Base-by-base conservation (phyloP, 2,113 vertebrate species). In the Halcyon malimbica region DNA sequence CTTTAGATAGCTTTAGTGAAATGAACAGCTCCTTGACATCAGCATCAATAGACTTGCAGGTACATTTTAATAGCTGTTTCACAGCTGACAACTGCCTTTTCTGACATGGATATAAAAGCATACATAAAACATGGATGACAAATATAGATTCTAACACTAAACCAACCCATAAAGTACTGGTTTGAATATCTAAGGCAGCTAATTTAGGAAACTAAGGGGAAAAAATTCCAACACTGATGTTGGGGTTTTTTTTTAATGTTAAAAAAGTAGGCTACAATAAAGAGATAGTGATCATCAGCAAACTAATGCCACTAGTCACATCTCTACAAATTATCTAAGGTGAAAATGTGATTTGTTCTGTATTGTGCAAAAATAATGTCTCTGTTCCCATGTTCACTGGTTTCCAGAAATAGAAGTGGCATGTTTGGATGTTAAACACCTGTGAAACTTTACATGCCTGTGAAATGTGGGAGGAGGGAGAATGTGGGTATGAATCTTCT, bases 21-120 rank as follows among this genome's bases (percentile, higher is more conserved):
- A 98, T 99, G 98, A 99, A 99, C 97, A 99, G 97, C 65, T 98
- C 99, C 10, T 97, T 99, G 80, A 98, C 99, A 39, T 97, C 98
- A 12, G 97, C 98, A 91, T 99, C 99, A 97, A 97, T 99, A 64
- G 97, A 97, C 96, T 96, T 99, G 94, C 99, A 99, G 99, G 99
- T 98, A 98, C 57, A 64, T 76, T 82, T 68, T 87, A 91, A 90
- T 14, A 95, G 85, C 57, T 86, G 71, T 74, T 90, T 80, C 50
- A 78, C 94, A 94, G 93, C 89, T 76, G 57, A 70, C 63, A 89
- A 78, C 59, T 77, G 70, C 76, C 41, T 85, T 93, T 92, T 62
- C 77, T 96, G 65, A 59, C 42, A 16, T 81, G 71, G 57, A 88
- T 81, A 95, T 92, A 69, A 93, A 83, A 95, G 60, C 65, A 20